These are phyloP conservation scores for Trichomalopsis sarcophagae DNA, from an alignment of 1,140 invertebrate genomes.

Conservation along the genomic window DNA sequence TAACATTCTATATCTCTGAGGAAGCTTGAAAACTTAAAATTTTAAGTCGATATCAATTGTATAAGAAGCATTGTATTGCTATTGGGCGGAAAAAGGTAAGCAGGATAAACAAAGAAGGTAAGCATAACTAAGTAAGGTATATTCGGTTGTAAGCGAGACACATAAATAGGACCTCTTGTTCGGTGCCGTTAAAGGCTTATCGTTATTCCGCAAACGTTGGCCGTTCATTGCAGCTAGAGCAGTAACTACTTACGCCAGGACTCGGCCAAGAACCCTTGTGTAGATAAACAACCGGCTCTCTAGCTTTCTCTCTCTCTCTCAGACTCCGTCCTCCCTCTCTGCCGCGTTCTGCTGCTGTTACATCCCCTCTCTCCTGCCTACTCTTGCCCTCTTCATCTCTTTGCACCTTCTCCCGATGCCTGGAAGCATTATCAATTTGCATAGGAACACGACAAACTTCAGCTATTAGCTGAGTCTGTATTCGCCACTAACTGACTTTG, in stretches of 20 bases:
- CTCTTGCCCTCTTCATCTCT: neutral
- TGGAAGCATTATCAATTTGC: slow-evolving; percentile 1
- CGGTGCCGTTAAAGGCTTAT: neutral
- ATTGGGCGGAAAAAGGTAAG: neutral
- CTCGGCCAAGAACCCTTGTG: slow-evolving; percentile 2
- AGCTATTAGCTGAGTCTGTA: slow-evolving; percentile 1
- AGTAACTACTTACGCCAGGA: neutral
- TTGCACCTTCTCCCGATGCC: slow-evolving; percentile 2
- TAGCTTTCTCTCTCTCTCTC: neutral
- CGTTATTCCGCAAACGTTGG: neutral
- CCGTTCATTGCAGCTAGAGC: neutral
- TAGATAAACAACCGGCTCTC: neutral
- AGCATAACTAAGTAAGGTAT: neutral
- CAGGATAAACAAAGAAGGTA: neutral
- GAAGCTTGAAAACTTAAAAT: no score
- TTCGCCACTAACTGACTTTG: neutral
- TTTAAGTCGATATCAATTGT: no score
- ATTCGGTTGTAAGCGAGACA: neutral
- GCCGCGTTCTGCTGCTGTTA: neutral
- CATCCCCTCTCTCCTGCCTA: no score
- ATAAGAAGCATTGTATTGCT: neutral
- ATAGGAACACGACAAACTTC: slow-evolving; percentile 3
- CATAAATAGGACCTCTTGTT: slow-evolving; percentile 1
- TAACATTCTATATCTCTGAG: no score
- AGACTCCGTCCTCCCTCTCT: neutral